A percentile compares a stretch with the other conserved stretches of the same genome.
Conservation (phyloP, 2,797 vertebrate genomes). For the Florisuga fusca region DNA sequence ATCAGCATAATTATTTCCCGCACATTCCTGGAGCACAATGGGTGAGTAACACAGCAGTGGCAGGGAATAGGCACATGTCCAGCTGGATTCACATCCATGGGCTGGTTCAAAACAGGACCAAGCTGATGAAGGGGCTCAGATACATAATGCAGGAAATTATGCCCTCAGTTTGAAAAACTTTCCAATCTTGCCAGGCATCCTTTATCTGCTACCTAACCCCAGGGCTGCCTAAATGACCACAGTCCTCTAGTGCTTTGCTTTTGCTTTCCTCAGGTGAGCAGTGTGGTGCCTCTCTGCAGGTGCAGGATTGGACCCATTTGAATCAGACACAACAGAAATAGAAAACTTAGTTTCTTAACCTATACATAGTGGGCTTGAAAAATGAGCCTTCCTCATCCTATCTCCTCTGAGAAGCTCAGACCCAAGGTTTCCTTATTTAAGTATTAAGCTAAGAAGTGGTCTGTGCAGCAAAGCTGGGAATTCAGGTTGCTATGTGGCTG, state of each 20-base stretch:
- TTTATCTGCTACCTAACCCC: background rate
- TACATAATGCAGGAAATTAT: rapidly evolving
- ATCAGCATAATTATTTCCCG: conserved; percentile 18
- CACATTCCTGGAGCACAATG: background rate
- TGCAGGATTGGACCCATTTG: background rate
- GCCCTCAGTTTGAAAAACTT: background rate
- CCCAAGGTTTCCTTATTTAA: background rate
- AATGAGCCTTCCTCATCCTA: background rate
- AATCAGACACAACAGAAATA: background rate
- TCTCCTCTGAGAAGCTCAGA: background rate
- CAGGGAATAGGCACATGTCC: background rate
- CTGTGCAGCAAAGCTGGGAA: background rate
- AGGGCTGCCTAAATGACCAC: rapidly evolving
- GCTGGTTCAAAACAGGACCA: background rate
- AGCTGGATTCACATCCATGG: background rate
- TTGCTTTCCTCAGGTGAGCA: background rate
- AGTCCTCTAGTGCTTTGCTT: background rate
- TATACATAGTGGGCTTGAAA: background rate
- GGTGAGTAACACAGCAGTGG: background rate
- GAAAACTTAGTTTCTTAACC: background rate
- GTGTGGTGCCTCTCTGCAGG: background rate
- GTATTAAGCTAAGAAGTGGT: background rate
- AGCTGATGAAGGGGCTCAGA: background rate
- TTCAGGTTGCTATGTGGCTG: background rate
- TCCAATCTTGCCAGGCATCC: background rate